A percentile compares a stretch with the other conserved stretches of the same genome.
Conservation (phyloP, 1,140 invertebrate genomes). For the Aphelenchoides avenae region DNA sequence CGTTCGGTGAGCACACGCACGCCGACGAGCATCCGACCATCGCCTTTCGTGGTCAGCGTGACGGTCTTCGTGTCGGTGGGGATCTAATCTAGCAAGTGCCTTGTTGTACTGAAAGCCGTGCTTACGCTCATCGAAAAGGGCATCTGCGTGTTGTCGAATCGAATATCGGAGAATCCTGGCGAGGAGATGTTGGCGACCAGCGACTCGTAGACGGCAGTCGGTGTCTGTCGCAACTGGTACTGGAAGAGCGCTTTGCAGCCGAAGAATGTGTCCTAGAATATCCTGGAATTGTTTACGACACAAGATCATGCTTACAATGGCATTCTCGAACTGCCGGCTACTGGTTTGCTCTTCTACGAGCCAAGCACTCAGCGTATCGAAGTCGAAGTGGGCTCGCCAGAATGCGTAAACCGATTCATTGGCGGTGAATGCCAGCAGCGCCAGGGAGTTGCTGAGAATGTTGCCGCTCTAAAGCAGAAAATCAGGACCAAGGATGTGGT, state of each 20-base stretch:
- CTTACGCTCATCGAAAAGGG: slow-evolving; percentile 24
- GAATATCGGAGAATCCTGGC: background rate
- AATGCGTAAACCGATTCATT: slow-evolving; percentile 27
- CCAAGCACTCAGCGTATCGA: slow-evolving; percentile 30
- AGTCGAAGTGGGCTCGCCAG: slow-evolving; percentile 35
- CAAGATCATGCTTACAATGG: slow-evolving; percentile 13
- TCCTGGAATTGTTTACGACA: slow-evolving; percentile 12
- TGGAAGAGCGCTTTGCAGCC: slow-evolving; percentile 24
- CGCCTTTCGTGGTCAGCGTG: slow-evolving; percentile 12
- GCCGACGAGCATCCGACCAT: slow-evolving; percentile 27
- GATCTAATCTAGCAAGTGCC: slow-evolving; percentile 22
- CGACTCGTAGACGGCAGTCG: slow-evolving; percentile 7
- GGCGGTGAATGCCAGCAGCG: slow-evolving; percentile 34
- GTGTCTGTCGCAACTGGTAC: slow-evolving; percentile 18
- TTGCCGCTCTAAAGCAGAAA: slow-evolving; percentile 37
- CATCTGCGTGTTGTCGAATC: slow-evolving; percentile 31
- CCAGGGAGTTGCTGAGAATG: slow-evolving; percentile 32
- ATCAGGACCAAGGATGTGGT: background rate
- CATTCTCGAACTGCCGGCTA: slow-evolving; percentile 41
- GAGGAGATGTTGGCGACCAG: slow-evolving; percentile 17
- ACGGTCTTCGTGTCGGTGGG: slow-evolving; percentile 16
- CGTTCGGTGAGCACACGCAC: slow-evolving; percentile 40
- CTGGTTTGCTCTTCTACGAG: slow-evolving; percentile 36
- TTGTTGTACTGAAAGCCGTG: slow-evolving; percentile 1
- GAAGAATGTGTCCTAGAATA: slow-evolving; percentile 39